phyloP scores from a whole-genome alignment of 30 jellyfish, hydroid and myxozoan genomes.

The Aurelia aurita region DNA sequence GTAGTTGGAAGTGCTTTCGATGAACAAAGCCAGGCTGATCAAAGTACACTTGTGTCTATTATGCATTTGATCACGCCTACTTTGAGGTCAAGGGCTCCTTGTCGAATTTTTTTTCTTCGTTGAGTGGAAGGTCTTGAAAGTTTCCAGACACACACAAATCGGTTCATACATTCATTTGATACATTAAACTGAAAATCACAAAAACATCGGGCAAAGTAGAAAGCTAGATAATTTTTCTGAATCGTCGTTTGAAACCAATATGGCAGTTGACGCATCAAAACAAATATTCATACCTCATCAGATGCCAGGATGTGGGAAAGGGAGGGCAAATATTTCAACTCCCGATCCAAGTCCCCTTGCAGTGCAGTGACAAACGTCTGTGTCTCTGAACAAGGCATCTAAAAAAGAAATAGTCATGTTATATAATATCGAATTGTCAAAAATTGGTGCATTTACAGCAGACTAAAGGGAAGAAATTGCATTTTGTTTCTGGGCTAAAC shows the following conservation, averaged over 20 bases:
- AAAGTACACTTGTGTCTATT: no score
- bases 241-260: not conserved
- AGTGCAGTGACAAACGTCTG: conserved; percentile 53
- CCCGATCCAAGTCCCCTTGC: conserved; percentile 59
- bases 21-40: no score
- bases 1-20: no score
- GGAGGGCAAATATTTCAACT: conserved; percentile 45
- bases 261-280: conserved; percentile 18
- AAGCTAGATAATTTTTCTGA: no score
- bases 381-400: conserved; percentile 88
- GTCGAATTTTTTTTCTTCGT: no score
- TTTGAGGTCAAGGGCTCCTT: no score
- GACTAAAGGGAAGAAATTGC: not conserved
- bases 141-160: not conserved
- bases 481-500: no score
- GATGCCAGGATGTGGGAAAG: conserved; percentile 52
- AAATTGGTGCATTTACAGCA: not conserved
- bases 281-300: conserved; percentile 56
- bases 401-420: not conserved
- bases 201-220: not conserved
- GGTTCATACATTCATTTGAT: not conserved
- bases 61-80: no score
- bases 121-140: no score
- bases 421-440: not conserved
- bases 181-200: not conserved